Percentiles rank a stretch among this genome's conserved stretches.
These are phyloP conservation scores for Dendrolimus kikuchii DNA, from an alignment of 1,140 invertebrate genomes.

Conservation along the genomic window DNA sequence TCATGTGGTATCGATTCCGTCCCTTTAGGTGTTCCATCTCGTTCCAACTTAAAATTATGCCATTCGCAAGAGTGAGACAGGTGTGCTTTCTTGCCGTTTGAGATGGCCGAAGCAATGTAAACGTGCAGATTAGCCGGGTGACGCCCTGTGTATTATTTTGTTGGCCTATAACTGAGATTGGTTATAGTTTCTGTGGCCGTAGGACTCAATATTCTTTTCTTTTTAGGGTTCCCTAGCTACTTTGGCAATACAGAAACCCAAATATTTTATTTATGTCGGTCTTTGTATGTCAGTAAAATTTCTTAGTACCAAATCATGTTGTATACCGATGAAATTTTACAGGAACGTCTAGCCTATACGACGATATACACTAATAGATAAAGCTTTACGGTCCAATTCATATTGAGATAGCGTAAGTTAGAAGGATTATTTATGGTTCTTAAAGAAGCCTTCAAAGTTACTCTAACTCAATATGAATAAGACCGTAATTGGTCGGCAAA, in stretches of 20 bases:
- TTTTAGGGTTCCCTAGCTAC: conserved; percentile 1
- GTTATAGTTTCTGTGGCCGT: conserved; percentile 8
- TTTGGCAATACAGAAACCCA: conserved; percentile 2
- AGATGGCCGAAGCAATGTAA: conserved; percentile 9
- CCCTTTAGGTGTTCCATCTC: conserved; percentile 30
- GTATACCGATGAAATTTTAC: too few species aligned
- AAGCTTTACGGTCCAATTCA: too few species aligned
- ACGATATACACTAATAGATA: too few species aligned
- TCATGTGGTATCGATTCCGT: conserved; percentile 60
- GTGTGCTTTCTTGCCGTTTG: conserved; percentile 21
- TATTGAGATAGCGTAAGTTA: too few species aligned
- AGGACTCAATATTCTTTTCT: conserved; percentile 9
- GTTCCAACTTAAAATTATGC: conserved; percentile 19
- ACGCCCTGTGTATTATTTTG: conserved; percentile 30
- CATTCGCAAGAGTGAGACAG: conserved; percentile 31
- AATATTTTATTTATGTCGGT: background rate
- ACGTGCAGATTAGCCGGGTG: conserved; percentile 46
- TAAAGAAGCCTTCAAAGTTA: too few species aligned
- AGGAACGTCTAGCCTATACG: too few species aligned
- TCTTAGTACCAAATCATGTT: too few species aligned
- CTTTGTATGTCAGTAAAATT: too few species aligned
- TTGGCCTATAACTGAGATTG: conserved; percentile 1
- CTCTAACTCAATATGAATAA: too few species aligned
- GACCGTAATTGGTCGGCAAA: too few species aligned
- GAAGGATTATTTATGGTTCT: too few species aligned